Percentiles rank a stretch among this genome's conserved stretches.
phyloP scores from a whole-genome alignment of 1,140 invertebrate species.

The Drosophila subpulchrella region DNA sequence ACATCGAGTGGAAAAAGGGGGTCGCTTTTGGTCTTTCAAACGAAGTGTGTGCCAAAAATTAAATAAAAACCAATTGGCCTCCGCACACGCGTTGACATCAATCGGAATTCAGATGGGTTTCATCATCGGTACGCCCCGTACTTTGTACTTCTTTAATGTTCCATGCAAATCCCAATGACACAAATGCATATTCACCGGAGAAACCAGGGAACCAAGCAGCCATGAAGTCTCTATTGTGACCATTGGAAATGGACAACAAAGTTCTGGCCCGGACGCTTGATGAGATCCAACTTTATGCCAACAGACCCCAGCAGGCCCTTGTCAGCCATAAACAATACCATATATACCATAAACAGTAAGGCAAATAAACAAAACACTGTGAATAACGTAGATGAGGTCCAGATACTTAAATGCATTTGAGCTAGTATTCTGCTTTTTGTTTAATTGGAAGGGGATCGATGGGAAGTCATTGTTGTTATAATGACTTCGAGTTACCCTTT shows the following conservation, averaged over 20 bases:
- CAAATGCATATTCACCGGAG: constrained; percentile 4
- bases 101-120: constrained; percentile 14
- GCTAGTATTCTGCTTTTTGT: neutral
- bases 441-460: constrained; percentile 3
- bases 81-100: constrained; percentile 43
- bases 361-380: constrained; percentile 38
- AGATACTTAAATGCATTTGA: constrained; percentile 20
- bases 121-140: constrained; percentile 20
- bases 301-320: constrained; percentile 18
- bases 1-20: constrained; percentile 33
- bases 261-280: constrained; percentile 20
- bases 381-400: constrained; percentile 7
- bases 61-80: constrained; percentile 72
- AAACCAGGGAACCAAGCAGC: constrained; percentile 17
- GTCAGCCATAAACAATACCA: constrained; percentile 49
- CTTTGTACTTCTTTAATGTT: constrained; percentile 30
- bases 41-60: constrained; percentile 74
- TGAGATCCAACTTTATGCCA: constrained; percentile 48
- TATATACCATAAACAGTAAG: constrained; percentile 24
- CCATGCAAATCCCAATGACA: constrained; percentile 28
- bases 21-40: constrained; percentile 4
- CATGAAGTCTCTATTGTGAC: constrained; percentile 38
- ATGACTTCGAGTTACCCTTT: neutral
- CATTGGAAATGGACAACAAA: constrained; percentile 19
- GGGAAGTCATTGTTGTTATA: neutral